These are phyloP conservation scores for Antheraea mylitta DNA, from an alignment of 1,140 invertebrate species.

Conservation along the genomic window DNA sequence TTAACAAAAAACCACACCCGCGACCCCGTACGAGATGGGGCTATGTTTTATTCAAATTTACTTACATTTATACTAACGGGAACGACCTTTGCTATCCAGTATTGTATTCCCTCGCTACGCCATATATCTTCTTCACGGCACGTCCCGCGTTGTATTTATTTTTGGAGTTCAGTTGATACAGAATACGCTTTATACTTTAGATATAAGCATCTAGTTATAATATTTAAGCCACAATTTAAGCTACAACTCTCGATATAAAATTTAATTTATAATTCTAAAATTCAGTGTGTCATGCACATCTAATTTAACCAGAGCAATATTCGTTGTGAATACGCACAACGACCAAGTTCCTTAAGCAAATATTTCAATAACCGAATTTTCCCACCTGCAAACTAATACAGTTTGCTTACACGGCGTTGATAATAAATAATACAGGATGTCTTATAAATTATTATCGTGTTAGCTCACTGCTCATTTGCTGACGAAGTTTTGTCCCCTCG, in stretches of 20 bases:
- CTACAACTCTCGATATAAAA: too few relatives aligned
- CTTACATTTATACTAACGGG: slow-evolving; percentile 77
- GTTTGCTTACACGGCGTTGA: slow-evolving; percentile 19
- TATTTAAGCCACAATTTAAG: not conserved
- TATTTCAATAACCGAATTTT: slow-evolving; percentile 8
- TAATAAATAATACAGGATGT: slow-evolving; percentile 69
- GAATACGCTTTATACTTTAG: not conserved
- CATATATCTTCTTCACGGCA: slow-evolving; percentile 75
- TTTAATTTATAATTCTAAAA: too few relatives aligned
- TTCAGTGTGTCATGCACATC: too few relatives aligned
- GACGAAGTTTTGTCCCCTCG: slow-evolving; percentile 63
- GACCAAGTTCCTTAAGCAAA: not conserved
- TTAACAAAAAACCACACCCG: slow-evolving; percentile 37
- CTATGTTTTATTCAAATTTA: slow-evolving; percentile 79
- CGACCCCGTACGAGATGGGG: slow-evolving; percentile 24
- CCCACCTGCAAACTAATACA: slow-evolving; percentile 9
- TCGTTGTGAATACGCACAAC: not conserved
- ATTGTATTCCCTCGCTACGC: slow-evolving; percentile 74
- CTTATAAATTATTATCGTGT: slow-evolving; percentile 74
- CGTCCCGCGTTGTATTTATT: slow-evolving; percentile 55
- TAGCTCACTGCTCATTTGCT: slow-evolving; percentile 74
- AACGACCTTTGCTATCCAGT: slow-evolving; percentile 68
- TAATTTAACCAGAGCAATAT: too few relatives aligned
- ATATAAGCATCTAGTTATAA: not conserved
- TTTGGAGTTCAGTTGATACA: slow-evolving; percentile 39